phyloP scores from a whole-genome alignment of 2,113 vertebrate species.

The Xenopus tropicalis region DNA sequence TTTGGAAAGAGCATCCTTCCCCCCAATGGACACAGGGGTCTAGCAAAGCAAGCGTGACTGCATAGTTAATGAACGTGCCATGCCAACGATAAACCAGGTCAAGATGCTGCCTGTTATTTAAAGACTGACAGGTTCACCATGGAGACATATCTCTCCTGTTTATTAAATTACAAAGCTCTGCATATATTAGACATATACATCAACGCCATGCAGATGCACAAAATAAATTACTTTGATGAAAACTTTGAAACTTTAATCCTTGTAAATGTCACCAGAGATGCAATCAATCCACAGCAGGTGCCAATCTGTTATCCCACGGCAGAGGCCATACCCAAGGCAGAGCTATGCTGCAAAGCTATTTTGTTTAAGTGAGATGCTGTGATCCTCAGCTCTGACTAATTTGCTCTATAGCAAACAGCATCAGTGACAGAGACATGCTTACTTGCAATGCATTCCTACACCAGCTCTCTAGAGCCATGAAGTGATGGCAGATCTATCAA shows the following conservation, averaged over 20 bases:
- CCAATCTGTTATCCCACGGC: not conserved
- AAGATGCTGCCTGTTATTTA: constrained; percentile 5
- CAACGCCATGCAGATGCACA: not conserved
- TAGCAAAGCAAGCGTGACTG: not conserved
- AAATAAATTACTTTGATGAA: not conserved
- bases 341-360: too few relatives aligned
- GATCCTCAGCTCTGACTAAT: too few relatives aligned
- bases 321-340: not conserved
- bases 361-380: too few relatives aligned
- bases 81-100: rapidly evolving
- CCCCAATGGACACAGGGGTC: not conserved
- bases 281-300: not conserved
- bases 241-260: not conserved
- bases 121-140: constrained; percentile 26
- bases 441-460: too few relatives aligned
- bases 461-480: too few relatives aligned
- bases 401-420: too few relatives aligned
- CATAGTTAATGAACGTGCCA: not conserved
- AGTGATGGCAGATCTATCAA: too few relatives aligned
- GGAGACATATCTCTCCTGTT: constrained; percentile 10
- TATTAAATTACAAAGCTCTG: constrained; percentile 44
- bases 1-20: constrained; percentile 35
- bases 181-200: constrained; percentile 42
- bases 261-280: not conserved
- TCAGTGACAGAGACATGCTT: too few relatives aligned